Percentiles rank a stretch among this genome's conserved stretches.
phyloP scores from a whole-genome alignment of 2,113 vertebrate species.

The Azemiops feae region DNA sequence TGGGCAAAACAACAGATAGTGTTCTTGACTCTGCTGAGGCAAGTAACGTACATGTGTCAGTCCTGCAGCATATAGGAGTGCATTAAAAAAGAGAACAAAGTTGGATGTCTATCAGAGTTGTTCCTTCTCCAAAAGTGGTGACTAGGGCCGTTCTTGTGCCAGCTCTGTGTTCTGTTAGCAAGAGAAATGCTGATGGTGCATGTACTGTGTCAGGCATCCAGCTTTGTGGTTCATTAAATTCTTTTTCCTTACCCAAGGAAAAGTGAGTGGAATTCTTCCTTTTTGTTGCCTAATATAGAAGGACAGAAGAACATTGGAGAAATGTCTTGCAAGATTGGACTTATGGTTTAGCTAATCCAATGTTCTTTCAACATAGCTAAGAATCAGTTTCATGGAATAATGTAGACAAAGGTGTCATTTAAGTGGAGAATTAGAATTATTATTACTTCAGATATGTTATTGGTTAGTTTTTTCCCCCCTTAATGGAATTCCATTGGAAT shows the following conservation, averaged over 20 bases:
- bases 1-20: conserved; percentile 27
- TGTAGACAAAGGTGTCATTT: background rate
- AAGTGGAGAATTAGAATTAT: background rate
- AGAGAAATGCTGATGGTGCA: conserved; percentile 64
- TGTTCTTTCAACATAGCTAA: background rate
- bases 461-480: no score
- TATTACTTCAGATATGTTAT: background rate
- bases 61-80: conserved; percentile 10
- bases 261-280: background rate
- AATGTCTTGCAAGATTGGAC: background rate
- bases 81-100: conserved; percentile 35
- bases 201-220: conserved; percentile 48
- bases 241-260: conserved; percentile 39
- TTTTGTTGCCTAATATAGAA: conserved; percentile 20
- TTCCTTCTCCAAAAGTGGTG: conserved; percentile 14
- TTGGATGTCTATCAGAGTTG: conserved; percentile 31
- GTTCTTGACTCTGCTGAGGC: conserved; percentile 41
- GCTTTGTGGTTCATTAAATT: conserved; percentile 54
- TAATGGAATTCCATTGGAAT: background rate
- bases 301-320: background rate
- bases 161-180: conserved; percentile 48
- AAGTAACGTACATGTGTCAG: background rate
- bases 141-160: conserved; percentile 41
- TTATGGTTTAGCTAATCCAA: background rate
- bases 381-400: background rate